Percentiles rank a stretch among this genome's conserved stretches.
These are phyloP conservation scores for Marasmarcha lunaedactyla DNA, from an alignment of 2,888 invertebrate genomes.

Conservation along the genomic window DNA sequence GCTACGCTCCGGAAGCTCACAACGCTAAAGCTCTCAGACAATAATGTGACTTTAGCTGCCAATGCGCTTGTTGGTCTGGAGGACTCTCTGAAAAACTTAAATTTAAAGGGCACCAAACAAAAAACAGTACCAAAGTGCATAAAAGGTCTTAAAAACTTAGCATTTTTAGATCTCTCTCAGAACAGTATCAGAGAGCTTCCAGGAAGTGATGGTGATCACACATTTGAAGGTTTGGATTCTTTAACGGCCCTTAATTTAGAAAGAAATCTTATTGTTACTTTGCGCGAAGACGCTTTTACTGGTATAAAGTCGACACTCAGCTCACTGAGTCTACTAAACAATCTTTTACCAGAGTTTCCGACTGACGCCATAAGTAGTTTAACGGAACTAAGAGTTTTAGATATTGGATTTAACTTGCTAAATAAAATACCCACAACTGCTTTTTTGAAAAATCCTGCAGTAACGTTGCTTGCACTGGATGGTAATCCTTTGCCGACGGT, in stretches of 20 bases:
- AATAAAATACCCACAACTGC: slow-evolving; percentile 84
- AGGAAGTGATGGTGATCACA: slow-evolving; percentile 73
- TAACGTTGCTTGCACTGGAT: slow-evolving; percentile 89
- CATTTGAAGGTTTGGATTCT: slow-evolving; percentile 83
- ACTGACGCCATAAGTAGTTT: slow-evolving; percentile 82
- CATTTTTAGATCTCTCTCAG: slow-evolving; percentile 90
- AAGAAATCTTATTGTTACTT: slow-evolving; percentile 84
- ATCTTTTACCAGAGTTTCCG: slow-evolving; percentile 89
- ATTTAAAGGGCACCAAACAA: slow-evolving; percentile 88
- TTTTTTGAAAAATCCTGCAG: slow-evolving; percentile 84
- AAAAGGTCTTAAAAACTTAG: slow-evolving; percentile 80
- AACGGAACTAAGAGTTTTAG: slow-evolving; percentile 86
- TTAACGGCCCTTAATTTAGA: slow-evolving; percentile 90
- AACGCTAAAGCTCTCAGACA: slow-evolving; percentile 88
- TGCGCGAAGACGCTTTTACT: slow-evolving; percentile 81
- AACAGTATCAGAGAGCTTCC: slow-evolving; percentile 87
- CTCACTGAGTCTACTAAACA: slow-evolving; percentile 89
- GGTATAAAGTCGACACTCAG: slow-evolving; percentile 86
- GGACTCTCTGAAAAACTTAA: slow-evolving; percentile 85
- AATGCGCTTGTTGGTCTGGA: slow-evolving; percentile 85
- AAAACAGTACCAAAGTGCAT: slow-evolving; percentile 84
- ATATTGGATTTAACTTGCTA: slow-evolving; percentile 91
- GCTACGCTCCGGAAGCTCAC: slow-evolving; percentile 77
- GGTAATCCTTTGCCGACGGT: slow-evolving; percentile 91
- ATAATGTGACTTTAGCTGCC: slow-evolving; percentile 80